Evolutionary conservation across 1,140 invertebrate species (phyloP).

Genomic region (Sipha flava): DNA sequence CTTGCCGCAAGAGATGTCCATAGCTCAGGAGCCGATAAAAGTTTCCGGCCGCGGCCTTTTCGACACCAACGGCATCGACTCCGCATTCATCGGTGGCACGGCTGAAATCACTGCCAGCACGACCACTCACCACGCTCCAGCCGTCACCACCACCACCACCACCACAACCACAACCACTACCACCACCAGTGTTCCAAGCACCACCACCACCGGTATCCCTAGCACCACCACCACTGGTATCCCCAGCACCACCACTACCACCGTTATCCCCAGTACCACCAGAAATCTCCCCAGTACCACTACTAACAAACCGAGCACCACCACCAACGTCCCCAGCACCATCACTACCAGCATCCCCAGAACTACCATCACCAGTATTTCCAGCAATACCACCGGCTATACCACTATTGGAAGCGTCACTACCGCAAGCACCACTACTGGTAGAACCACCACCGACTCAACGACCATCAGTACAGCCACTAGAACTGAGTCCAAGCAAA

Average conservation of each 20-base stretch:
- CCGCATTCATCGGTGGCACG: neutral
- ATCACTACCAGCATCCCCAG: neutral
- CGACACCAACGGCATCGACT: conserved; percentile 15
- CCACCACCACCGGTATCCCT: conserved; percentile 48
- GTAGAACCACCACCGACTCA: conserved; percentile 22
- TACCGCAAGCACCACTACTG: conserved; percentile 48
- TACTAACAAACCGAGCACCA: neutral
- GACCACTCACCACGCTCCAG: conserved; percentile 13
- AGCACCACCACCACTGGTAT: conserved; percentile 51
- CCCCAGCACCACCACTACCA: neutral
- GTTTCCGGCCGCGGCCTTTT: neutral
- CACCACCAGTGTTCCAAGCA: conserved; percentile 45
- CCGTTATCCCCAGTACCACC: neutral
- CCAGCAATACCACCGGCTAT: too few species aligned
- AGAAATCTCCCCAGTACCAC: neutral
- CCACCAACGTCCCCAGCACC: neutral
- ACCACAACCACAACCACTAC: conserved; percentile 47
- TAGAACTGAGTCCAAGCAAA: conserved; percentile 33
- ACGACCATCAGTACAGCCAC: neutral
- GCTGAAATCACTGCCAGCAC: conserved; percentile 50
- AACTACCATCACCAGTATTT: neutral
- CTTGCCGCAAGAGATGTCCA: conserved; percentile 22
- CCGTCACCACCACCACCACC: conserved; percentile 45
- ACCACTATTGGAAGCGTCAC: neutral
- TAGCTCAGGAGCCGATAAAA: conserved; percentile 21